These are phyloP conservation scores for Gambusia yucatana DNA, from an alignment of 2,797 vertebrate species.

Conservation along the genomic window DNA sequence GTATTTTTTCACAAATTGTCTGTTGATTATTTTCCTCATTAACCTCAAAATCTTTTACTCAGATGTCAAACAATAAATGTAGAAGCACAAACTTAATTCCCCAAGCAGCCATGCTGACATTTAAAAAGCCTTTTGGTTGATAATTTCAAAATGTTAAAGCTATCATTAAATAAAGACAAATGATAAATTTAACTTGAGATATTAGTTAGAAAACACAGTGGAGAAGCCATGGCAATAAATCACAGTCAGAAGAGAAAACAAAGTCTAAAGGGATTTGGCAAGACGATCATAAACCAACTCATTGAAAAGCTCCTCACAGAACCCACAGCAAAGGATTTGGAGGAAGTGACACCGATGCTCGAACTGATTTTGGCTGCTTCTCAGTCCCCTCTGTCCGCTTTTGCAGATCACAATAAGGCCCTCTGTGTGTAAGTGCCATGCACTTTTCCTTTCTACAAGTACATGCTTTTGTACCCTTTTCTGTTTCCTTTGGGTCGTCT, in stretches of 20 bases:
- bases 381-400: slow-evolving; percentile 21
- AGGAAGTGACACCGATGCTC: slow-evolving; percentile 33
- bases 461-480: slow-evolving; percentile 46
- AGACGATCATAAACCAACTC: slow-evolving; percentile 42
- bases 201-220: slow-evolving; percentile 25
- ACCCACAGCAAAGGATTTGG: slow-evolving; percentile 27
- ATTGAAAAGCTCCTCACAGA: slow-evolving; percentile 27
- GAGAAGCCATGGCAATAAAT: slow-evolving; percentile 25
- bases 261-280: slow-evolving; percentile 24
- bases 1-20: not conserved
- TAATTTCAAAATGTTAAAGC: slow-evolving; percentile 20
- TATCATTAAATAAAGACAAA: slow-evolving; percentile 16
- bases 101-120: slow-evolving; percentile 6
- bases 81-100: slow-evolving; percentile 19
- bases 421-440: slow-evolving; percentile 40
- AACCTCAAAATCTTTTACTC: not conserved
- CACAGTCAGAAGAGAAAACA: slow-evolving; percentile 28
- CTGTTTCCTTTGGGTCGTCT: slow-evolving; percentile 51
- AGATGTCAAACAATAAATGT: slow-evolving; percentile 12
- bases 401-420: slow-evolving; percentile 37
- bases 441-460: slow-evolving; percentile 39
- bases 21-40: slow-evolving; percentile 5
- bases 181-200: slow-evolving; percentile 17
- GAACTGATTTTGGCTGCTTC: slow-evolving; percentile 31
- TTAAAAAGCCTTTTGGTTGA: slow-evolving; percentile 15